Evolutionary conservation across 1,140 invertebrate species (phyloP).

Genomic region (Homarus americanus): DNA sequence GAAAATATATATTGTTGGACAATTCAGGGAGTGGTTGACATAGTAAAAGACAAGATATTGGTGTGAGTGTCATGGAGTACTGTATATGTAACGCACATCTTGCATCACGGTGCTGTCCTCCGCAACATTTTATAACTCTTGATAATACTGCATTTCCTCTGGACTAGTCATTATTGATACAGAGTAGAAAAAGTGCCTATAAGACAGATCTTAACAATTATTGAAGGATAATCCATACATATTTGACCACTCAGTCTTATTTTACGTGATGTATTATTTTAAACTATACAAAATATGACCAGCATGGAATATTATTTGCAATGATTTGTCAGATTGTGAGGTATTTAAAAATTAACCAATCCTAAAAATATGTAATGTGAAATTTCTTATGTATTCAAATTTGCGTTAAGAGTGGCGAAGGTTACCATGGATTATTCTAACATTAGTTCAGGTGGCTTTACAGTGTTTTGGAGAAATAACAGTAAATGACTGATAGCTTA

Average conservation of each 20-base stretch:
- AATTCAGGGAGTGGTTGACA: background rate
- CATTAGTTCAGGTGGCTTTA: slow-evolving; percentile 18
- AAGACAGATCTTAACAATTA: slow-evolving; percentile 25
- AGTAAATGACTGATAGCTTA: background rate
- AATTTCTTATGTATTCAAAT: too few relatives aligned
- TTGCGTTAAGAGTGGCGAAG: too few relatives aligned
- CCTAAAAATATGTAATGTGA: too few relatives aligned
- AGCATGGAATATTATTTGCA: too few relatives aligned
- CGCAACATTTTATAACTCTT: background rate
- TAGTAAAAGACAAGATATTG: background rate
- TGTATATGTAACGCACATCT: background rate
- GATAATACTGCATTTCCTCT: slow-evolving; percentile 24
- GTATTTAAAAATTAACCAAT: too few relatives aligned
- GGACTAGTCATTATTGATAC: slow-evolving; percentile 57
- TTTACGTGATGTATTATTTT: background rate
- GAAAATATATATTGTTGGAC: background rate
- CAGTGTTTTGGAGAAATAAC: slow-evolving; percentile 13
- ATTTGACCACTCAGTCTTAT: background rate
- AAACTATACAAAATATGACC: too few relatives aligned
- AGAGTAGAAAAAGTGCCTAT: slow-evolving; percentile 57
- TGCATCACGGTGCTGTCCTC: background rate
- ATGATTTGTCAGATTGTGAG: too few relatives aligned
- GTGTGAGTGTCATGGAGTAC: background rate
- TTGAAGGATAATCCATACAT: slow-evolving; percentile 15
- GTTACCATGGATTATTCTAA: background rate